A percentile compares a stretch with the other conserved stretches of the same genome.
phyloP scores from a whole-genome alignment of 2,113 vertebrate genomes.

The Neodon shergylaensis region DNA sequence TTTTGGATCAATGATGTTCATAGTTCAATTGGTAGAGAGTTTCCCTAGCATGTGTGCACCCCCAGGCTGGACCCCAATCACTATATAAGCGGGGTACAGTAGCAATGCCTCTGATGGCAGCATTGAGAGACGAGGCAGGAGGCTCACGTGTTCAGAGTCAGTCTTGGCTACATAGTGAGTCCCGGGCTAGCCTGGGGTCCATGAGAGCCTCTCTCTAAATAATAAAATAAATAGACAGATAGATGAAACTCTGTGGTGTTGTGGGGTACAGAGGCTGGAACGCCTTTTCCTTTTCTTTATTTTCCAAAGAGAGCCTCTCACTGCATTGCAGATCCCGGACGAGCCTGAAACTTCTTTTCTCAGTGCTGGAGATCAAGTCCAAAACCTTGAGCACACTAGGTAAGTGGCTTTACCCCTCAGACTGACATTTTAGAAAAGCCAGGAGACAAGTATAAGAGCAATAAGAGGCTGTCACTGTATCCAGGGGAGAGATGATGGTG shows the following conservation, averaged over 20 bases:
- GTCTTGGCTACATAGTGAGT: neutral
- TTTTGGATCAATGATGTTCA: too few species aligned
- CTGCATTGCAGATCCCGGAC: neutral
- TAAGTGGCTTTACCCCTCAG: neutral
- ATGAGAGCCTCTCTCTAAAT: neutral
- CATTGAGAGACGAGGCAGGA: neutral
- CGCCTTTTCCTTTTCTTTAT: neutral
- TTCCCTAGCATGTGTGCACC: neutral
- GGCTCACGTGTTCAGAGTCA: neutral
- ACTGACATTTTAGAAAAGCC: slow-evolving; percentile 30
- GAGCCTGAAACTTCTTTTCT: neutral
- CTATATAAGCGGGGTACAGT: too few species aligned
- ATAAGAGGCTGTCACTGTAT: neutral
- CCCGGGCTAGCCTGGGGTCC: neutral
- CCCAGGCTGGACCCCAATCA: neutral
- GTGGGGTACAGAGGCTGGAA: neutral
- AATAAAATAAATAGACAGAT: neutral
- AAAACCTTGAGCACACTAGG: neutral
- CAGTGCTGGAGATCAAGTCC: neutral
- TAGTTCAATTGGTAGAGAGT: neutral
- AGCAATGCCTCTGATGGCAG: neutral
- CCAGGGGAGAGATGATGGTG: neutral
- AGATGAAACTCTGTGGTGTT: neutral
- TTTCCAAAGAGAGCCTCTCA: neutral
- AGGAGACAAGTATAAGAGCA: neutral